Percentiles rank a stretch among this genome's conserved stretches.
Conservation (phyloP, 2,797 vertebrate species). For the Falco rusticolus region DNA sequence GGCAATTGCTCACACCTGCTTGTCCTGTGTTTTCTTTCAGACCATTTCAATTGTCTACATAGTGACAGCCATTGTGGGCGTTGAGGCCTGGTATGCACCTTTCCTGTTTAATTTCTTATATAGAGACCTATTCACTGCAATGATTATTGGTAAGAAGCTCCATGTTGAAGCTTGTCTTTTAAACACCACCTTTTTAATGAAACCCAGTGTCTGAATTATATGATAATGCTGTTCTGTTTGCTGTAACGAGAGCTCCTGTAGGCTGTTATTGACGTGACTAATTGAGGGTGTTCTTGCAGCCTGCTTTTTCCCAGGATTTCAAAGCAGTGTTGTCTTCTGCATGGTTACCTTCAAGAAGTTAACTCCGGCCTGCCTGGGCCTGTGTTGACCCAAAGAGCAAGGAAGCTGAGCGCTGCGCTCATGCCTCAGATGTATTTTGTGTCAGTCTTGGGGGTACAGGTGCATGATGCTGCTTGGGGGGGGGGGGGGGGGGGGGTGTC, state of each 20-base stretch:
- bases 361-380: background rate
- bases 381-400: too few species aligned
- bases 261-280: background rate
- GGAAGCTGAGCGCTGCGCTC: background rate
- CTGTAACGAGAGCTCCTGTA: background rate
- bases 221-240: background rate
- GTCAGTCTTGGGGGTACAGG: background rate
- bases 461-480: background rate
- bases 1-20: slow-evolving; percentile 3
- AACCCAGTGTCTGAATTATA: slow-evolving; percentile 23
- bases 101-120: slow-evolving; percentile 90
- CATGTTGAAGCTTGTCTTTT: slow-evolving; percentile 76
- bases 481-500: too few species aligned
- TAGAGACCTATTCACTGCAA: slow-evolving; percentile 93
- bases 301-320: background rate
- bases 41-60: slow-evolving; percentile 97
- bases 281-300: background rate
- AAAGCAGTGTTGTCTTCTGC: background rate
- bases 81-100: slow-evolving; percentile 95
- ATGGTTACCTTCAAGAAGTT: background rate
- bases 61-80: slow-evolving; percentile 93
- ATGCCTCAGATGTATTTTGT: accelerated
- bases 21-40: slow-evolving; percentile 77
- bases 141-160: slow-evolving; percentile 93
- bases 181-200: slow-evolving; percentile 52